Base-by-base conservation (phyloP, 2,113 vertebrate species). In the Psammodynastes pulverulentus region DNA sequence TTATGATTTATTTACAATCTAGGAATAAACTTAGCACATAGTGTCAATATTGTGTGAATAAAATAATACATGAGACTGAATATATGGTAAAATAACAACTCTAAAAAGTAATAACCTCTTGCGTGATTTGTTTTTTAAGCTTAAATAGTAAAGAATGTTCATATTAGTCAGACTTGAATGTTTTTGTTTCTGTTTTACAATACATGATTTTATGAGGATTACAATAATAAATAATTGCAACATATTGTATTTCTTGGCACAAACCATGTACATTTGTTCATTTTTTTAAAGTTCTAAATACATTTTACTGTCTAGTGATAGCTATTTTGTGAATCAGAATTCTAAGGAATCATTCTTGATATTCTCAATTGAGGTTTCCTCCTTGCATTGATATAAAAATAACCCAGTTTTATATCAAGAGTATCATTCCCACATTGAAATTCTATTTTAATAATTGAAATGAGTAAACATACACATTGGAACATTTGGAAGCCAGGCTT, bases 161-260 rank as follows among this genome's bases (percentile, higher is more conserved):
- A 95, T 49, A 90, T 92, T 94, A 93, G 95, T 94, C 95, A 94
- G 56, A 93, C 87, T 93, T 94, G 84, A 91, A 87, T 93, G 23
- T 94, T 95, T 39, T 72, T 93, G 95, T 48, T 15, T 85, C 56
- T 45, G n/a, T 45, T 92, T 72, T 90, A 84, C 1, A 45, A 85
- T 46, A 26, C 3, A 34, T 90, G 45, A 86, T 6, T 52, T 72
- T 13, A 67, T 3, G 8, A 46, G 39, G 51, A 84, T 93, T 56
- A 79, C 43, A 88, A 79, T 46, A 53, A 88, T 88, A 88, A 45
- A 79, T 24, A 52, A 88, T 87, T 48, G 79, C 46, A 62, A 79
- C 52, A 88, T 88, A 87, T 29, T 87, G 26, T 88, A 72, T 87
- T 91, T 92, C 49, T 79, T 79, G 17, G 49, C 86, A 72, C 19